phyloP scores from a whole-genome alignment of 1,140 invertebrate genomes.

The Drosophila pruinosa region DNA sequence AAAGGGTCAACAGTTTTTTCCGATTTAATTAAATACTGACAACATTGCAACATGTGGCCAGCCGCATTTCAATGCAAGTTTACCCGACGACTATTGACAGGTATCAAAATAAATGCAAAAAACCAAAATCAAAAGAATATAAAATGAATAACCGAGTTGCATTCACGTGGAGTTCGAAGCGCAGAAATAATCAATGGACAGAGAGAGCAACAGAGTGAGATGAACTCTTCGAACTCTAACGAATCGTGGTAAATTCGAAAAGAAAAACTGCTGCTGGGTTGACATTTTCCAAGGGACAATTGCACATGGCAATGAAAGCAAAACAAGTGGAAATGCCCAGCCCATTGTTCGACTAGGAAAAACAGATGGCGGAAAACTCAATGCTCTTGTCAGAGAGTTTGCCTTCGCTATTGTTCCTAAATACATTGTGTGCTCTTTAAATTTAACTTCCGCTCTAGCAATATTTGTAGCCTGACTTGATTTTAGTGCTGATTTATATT shows the following conservation, averaged over 20 bases:
- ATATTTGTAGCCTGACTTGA: constrained; percentile 9
- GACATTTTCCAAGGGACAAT: constrained; percentile 51
- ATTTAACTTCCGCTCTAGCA: constrained; percentile 55
- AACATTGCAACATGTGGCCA: constrained; percentile 57
- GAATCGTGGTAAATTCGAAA: constrained; percentile 23
- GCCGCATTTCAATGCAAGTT: constrained; percentile 59
- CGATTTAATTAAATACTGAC: constrained; percentile 72
- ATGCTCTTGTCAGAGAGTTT: not conserved
- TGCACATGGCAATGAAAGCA: constrained; percentile 38
- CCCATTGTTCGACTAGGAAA: constrained; percentile 52
- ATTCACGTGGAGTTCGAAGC: not conserved
- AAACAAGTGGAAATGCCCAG: constrained; percentile 62
- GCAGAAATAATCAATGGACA: no score
- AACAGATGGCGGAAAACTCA: constrained; percentile 51
- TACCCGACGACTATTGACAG: constrained; percentile 42
- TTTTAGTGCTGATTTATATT: constrained; percentile 70
- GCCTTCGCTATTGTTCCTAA: constrained; percentile 27
- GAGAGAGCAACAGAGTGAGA: not conserved
- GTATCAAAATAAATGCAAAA: constrained; percentile 55
- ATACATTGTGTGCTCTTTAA: constrained; percentile 50
- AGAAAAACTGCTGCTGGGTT: constrained; percentile 22
- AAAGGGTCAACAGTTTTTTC: not conserved
- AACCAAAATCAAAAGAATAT: constrained; percentile 8
- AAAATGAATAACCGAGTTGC: constrained; percentile 50
- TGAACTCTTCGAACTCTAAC: constrained; percentile 26